Evolutionary conservation across 2,888 invertebrate species (phyloP), one percentile per base, ranked within the genome.

Genomic region (Trisateles emortualis): DNA sequence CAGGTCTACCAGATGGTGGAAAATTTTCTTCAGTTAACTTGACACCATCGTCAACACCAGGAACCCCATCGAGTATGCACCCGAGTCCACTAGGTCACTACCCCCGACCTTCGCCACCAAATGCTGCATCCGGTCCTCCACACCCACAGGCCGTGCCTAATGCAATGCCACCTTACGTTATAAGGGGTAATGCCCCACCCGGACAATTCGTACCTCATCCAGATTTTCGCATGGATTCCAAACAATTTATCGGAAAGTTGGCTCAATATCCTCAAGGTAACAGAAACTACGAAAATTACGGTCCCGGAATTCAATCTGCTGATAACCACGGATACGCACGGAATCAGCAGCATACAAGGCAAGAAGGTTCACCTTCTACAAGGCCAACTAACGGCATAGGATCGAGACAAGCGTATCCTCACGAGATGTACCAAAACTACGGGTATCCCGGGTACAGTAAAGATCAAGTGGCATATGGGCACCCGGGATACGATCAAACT

Each of bases 91-190:
- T 95, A 6, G 94, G 94, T 24, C 93, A 95, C 60, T 96, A 95
- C 78, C 95, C 95, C 9, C 90, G 95, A 58, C 95, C 96, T 8
- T 96, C 96, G 1, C 96, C 96, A 0, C 95, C 96, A 0, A 95
- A 95, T 29, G 95, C 94, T 3, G 94, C 95, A 1, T 91, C 94
- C 14, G 94, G 94, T 53, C 93, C 94, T 22, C 93, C 94, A 49
- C 93, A 93, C 72, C 93, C 94, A 39, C 94, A 94, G 80, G 93
- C 94, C 51, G 94, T 94, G 64, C 94, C 94, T 14, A 94, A 94
- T 72, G 88, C 93, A 24, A 93, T 94, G 79, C 94, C 94, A 2
- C 93, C 94, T 0, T 94, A 94, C 71, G 94, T 93, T 9, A 93
- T 92, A 57, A 87, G 94, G 76, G 94, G 93, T 53, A 93, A 90